Evolutionary conservation across 2,888 invertebrate genomes (phyloP).

Genomic region (Xestia rhomboidea): DNA sequence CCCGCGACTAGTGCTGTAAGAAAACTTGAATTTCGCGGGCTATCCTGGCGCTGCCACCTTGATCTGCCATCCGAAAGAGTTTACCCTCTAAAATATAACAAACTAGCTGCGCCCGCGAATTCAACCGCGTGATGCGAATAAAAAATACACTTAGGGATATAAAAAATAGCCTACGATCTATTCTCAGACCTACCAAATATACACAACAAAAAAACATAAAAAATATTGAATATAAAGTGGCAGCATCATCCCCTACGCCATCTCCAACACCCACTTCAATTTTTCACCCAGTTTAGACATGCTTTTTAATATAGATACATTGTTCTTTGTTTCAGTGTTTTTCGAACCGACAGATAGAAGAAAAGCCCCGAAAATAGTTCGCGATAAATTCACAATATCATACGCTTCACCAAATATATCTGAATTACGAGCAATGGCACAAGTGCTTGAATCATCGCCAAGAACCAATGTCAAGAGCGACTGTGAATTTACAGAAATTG

Average conservation of each 20-base stretch:
- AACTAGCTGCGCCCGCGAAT: too few relatives aligned
- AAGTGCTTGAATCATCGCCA: constrained; percentile 79
- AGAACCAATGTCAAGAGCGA: constrained; percentile 63
- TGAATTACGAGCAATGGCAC: constrained; percentile 93
- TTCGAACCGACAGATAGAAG: constrained; percentile 97
- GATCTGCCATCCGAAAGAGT: too few relatives aligned
- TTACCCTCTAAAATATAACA: too few relatives aligned
- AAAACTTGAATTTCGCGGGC: too few relatives aligned
- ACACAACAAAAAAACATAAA: too few relatives aligned
- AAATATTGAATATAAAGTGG: background rate
- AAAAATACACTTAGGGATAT: too few relatives aligned
- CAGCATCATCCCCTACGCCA: background rate
- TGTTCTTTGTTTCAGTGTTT: constrained; percentile 93
- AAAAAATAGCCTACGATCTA: too few relatives aligned
- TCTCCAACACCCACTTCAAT: background rate
- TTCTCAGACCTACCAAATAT: too few relatives aligned
- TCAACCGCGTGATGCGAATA: too few relatives aligned
- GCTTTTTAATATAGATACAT: background rate
- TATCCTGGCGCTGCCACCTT: too few relatives aligned
- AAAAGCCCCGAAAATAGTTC: constrained; percentile 94
- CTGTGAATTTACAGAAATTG: constrained; percentile 74
- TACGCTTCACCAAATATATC: constrained; percentile 95
- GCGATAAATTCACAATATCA: constrained; percentile 85
- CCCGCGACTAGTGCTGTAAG: too few relatives aligned
- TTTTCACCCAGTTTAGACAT: background rate